Evolutionary conservation across 2,888 invertebrate species (phyloP), one percentile per base, ranked within the genome.

Genomic region (Habrosyne pyritoides): DNA sequence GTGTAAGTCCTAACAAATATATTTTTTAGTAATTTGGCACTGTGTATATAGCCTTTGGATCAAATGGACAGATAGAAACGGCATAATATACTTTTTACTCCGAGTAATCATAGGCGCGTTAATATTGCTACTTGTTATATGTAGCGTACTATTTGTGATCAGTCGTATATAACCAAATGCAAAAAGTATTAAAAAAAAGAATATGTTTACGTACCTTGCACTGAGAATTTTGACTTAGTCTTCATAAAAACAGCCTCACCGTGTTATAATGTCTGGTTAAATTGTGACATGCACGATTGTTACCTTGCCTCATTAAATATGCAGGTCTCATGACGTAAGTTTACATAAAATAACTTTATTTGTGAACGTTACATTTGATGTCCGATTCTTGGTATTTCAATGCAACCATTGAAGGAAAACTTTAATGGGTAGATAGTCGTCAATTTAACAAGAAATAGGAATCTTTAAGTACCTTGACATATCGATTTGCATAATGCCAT

Each of bases 261-360:
- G 6, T n/a, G n/a, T 33, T n/a, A 33, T 33, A n/a, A n/a, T 33
- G n/a, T 33, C 33, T 0, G n/a, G 33, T 33, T 12, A n/a, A n/a
- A 33, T 33, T 33, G n/a, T n/a, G n/a, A n/a, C 47, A 12, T 28
- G 33, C 10, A 26, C 57, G 57, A 54, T 36, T 42, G 58, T 60
- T 66, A 72, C 75, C 71, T 76, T 76, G 73, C 64, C 66, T 59
- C 53, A 57, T 54, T 58, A 56, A 60, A 61, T 59, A 63, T 56
- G 63, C 59, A 56, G 57, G 52, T 62, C 61, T 66, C 59, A 60
- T 72, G 70, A 71, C 66, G 69, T 67, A 53, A 57, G 58, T 67
- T 70, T 73, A 60, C 69, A 55, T 60, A 66, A 67, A 55, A 64
- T 33, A 33, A n/a, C n/a, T 5, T 33, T 33, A 33, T 33, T 12